Percentiles rank a stretch among this genome's conserved stretches.
phyloP scores from a whole-genome alignment of 2,797 vertebrate genomes.

The Chiloscyllium punctatum region DNA sequence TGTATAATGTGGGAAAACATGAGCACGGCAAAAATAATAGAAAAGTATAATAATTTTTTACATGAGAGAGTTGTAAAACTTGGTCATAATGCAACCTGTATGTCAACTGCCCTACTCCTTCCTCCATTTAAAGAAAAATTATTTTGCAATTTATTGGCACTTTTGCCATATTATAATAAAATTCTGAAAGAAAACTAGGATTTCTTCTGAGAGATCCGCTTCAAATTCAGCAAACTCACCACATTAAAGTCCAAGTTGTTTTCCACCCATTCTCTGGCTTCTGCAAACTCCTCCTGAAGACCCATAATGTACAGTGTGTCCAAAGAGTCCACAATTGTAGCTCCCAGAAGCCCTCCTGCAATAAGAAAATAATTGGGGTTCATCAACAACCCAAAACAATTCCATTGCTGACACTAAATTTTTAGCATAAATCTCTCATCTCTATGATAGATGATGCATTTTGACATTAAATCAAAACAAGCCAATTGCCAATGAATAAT shows the following conservation, averaged over 20 bases:
- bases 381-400: not conserved
- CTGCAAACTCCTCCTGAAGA: conserved; percentile 81
- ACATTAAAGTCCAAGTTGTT: conserved; percentile 82
- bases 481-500: not conserved
- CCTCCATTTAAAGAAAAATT: not conserved
- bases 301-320: conserved; percentile 95
- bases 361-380: not conserved
- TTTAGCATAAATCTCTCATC: not conserved
- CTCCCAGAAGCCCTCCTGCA: conserved; percentile 86
- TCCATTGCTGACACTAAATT: not conserved
- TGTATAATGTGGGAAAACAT: too few relatives aligned
- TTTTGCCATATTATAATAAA: not conserved
- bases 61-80: too few relatives aligned
- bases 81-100: too few relatives aligned
- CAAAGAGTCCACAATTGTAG: conserved; percentile 85
- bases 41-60: too few relatives aligned
- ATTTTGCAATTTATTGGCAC: not conserved
- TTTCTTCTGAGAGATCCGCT: not conserved
- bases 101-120: not conserved
- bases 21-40: too few relatives aligned
- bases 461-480: not conserved
- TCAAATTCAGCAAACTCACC: conserved; percentile 52
- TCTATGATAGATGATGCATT: not conserved
- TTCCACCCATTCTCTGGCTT: conserved; percentile 87
- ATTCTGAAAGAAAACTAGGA: not conserved